Evolutionary conservation across 35 echinoderm and acorn worm genomes (phyloP).

Genomic region (Ophiothrix spiculata): DNA sequence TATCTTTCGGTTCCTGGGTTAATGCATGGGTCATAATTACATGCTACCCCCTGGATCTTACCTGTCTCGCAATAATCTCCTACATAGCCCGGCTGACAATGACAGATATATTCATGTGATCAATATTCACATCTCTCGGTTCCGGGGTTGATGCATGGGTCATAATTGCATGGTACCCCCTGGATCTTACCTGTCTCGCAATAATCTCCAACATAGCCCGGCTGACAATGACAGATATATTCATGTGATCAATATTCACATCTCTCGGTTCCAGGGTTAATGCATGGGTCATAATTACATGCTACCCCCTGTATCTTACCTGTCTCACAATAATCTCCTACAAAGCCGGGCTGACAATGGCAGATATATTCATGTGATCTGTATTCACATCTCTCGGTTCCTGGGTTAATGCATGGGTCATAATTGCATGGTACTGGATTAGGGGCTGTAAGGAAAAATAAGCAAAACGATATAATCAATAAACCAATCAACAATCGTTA

Average conservation of each 20-base stretch:
- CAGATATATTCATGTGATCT: constrained; percentile 37
- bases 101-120: constrained; percentile 57
- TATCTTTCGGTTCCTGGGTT: no score
- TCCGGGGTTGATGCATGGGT: no score
- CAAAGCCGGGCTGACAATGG: constrained; percentile 38
- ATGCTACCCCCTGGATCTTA: no score
- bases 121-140: no score
- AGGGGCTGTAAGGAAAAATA: constrained; percentile 21
- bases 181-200: constrained; percentile 53
- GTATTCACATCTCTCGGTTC: constrained; percentile 42
- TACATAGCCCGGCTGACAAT: constrained; percentile 43
- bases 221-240: constrained; percentile 69
- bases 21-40: no score
- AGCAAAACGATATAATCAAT: background rate
- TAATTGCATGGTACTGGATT: constrained; percentile 16
- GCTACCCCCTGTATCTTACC: constrained; percentile 44
- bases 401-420: constrained; percentile 33
- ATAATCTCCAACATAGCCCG: constrained; percentile 38
- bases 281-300: no score
- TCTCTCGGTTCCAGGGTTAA: no score
- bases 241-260: no score
- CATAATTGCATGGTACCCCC: background rate
- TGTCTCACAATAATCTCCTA: constrained; percentile 62
- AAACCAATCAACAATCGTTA: background rate
- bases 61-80: constrained; percentile 54